Conservation (phyloP, 2,113 vertebrate species). For the Pseudopodoces humilis region DNA sequence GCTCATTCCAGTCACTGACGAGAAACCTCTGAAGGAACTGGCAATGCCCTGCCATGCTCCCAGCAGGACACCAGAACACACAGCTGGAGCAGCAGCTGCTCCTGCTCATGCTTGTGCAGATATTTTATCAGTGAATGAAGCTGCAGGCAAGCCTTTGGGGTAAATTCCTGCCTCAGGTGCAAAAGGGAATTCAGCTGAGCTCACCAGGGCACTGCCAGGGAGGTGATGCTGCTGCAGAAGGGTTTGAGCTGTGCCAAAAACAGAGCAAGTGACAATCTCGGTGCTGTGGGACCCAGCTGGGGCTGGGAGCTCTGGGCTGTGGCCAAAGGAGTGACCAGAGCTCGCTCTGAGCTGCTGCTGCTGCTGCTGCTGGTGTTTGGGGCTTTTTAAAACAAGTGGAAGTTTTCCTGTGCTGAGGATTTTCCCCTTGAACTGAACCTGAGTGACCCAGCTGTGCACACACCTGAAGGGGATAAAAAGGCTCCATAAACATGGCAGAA, state of each 20-base stretch:
- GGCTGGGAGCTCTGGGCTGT: background rate
- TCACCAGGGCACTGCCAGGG: background rate
- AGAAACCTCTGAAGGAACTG: background rate
- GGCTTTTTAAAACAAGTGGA: background rate
- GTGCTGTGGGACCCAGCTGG: background rate
- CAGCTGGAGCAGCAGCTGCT: slow-evolving; percentile 2
- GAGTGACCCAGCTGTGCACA: background rate
- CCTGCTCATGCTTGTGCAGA: background rate
- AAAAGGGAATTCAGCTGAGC: background rate
- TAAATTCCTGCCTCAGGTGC: background rate
- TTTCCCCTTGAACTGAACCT: background rate
- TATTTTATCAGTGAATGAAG: background rate
- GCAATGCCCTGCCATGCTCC: background rate
- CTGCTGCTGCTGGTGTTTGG: background rate
- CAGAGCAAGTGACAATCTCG: slow-evolving; percentile 28
- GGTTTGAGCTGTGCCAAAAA: background rate
- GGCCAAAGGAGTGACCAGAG: background rate
- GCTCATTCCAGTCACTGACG: background rate
- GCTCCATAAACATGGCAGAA: fast-evolving
- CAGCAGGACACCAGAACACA: background rate
- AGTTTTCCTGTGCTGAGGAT: background rate
- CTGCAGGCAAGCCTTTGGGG: background rate
- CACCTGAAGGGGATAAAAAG: background rate
- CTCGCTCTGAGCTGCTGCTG: background rate
- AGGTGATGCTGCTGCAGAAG: background rate